Percentiles rank a stretch among this genome's conserved stretches.
phyloP scores from a whole-genome alignment of 2,888 invertebrate genomes.

The Nomada goodeniana region DNA sequence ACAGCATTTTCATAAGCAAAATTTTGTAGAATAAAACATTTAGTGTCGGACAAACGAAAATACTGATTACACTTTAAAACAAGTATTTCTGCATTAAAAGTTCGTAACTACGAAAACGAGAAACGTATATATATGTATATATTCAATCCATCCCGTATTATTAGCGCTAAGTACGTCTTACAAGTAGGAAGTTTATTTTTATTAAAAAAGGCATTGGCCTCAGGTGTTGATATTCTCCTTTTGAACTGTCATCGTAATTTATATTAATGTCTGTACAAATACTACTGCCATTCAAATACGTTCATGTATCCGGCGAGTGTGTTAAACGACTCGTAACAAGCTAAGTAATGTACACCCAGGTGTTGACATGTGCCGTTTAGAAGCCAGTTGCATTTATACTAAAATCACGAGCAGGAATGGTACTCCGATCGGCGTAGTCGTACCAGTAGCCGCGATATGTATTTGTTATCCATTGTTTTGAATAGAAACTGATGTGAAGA shows the following conservation, averaged over 20 bases:
- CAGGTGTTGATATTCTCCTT: slow-evolving; percentile 24
- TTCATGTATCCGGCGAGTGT: neutral
- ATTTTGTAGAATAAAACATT: slow-evolving; percentile 30
- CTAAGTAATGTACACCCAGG: neutral
- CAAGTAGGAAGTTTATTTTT: slow-evolving; percentile 34
- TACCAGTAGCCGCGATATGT: neutral
- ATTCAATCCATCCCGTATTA: neutral
- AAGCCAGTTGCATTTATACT: slow-evolving; percentile 17
- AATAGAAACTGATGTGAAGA: neutral
- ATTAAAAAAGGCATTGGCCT: slow-evolving; percentile 14
- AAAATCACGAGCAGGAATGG: neutral
- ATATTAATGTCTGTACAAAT: slow-evolving; percentile 40
- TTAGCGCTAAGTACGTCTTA: neutral
- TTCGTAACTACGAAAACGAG: neutral
- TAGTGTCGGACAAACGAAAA: neutral
- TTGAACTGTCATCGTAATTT: slow-evolving; percentile 12
- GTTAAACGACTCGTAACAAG: slow-evolving; percentile 28
- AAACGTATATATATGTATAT: neutral
- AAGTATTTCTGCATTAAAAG: neutral
- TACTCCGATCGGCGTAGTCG: neutral
- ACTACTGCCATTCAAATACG: neutral
- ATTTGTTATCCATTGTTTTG: slow-evolving; percentile 13
- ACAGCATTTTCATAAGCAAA: slow-evolving; percentile 20
- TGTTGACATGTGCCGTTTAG: slow-evolving; percentile 13
- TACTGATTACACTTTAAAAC: neutral